Conservation (phyloP, 2,113 vertebrate species). For the Mastomys coucha region DNA sequence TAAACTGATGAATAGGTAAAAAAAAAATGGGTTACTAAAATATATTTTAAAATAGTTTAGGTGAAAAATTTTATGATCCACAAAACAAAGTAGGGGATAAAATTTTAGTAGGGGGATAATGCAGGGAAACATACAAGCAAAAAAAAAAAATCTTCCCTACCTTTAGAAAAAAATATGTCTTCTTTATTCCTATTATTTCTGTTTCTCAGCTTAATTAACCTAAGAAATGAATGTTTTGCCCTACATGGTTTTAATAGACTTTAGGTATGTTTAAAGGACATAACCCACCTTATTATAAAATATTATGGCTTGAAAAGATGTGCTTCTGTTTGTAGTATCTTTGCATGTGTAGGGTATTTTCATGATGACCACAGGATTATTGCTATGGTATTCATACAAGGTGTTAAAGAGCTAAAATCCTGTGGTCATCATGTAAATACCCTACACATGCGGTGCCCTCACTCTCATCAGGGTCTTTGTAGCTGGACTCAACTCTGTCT, state of each 20-base stretch:
- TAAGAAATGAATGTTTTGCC: background rate
- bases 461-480: background rate
- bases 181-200: background rate
- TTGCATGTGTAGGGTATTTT: background rate
- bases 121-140: background rate
- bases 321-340: background rate
- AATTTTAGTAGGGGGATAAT: background rate
- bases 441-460: background rate
- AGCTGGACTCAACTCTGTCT: background rate
- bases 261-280: background rate
- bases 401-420: background rate
- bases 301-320: conserved; percentile 18
- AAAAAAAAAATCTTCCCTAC: background rate
- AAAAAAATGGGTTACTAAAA: background rate
- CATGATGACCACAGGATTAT: background rate
- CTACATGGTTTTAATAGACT: background rate
- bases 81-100: background rate
- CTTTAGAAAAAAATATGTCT: background rate
- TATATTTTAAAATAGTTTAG: background rate
- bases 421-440: too few species aligned
- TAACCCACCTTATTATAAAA: background rate
- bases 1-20: background rate
- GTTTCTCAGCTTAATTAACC: background rate
- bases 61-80: background rate
- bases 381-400: background rate